Percentiles rank a stretch among this genome's conserved stretches.
These are phyloP conservation scores for Melierax canorus DNA, from an alignment of 2,113 vertebrate species.

Conservation along the genomic window DNA sequence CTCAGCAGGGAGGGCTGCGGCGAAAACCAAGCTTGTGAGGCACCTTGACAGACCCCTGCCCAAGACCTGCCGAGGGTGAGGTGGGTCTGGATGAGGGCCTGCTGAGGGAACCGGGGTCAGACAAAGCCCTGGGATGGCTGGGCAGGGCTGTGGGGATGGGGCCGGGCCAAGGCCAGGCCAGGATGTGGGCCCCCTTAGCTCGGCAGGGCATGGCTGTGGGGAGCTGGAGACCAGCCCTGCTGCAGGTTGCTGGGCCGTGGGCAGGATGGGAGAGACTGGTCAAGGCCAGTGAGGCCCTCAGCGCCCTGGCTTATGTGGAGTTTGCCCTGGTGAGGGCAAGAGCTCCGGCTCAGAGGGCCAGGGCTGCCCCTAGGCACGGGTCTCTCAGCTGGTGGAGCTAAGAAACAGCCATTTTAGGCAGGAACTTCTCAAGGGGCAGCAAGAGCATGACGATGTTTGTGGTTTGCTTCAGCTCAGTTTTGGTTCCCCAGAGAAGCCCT, in stretches of 20 bases:
- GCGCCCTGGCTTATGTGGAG: not conserved
- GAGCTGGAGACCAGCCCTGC: not conserved
- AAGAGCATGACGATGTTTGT: not conserved
- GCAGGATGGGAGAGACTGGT: not conserved
- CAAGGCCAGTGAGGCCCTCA: not conserved
- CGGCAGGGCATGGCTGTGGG: not conserved
- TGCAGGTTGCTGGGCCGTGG: rapidly evolving
- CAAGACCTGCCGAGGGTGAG: not conserved
- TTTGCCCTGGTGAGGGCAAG: not conserved
- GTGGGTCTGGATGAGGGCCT: not conserved
- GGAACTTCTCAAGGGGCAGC: not conserved
- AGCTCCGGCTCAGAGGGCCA: rapidly evolving
- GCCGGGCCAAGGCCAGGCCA: not conserved
- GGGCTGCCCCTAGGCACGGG: not conserved
- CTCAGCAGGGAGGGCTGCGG: not conserved
- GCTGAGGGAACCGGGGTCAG: not conserved
- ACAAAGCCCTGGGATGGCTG: not conserved
- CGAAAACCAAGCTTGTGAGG: no score
- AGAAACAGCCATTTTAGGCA: not conserved
- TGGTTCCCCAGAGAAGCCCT: rapidly evolving
- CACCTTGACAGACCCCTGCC: not conserved
- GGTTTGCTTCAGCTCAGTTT: not conserved
- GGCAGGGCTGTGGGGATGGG: not conserved
- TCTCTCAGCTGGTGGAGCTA: not conserved
- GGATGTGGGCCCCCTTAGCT: not conserved